phyloP scores from a whole-genome alignment of 2,888 invertebrate genomes.

The Pandemis cinnamomeana region DNA sequence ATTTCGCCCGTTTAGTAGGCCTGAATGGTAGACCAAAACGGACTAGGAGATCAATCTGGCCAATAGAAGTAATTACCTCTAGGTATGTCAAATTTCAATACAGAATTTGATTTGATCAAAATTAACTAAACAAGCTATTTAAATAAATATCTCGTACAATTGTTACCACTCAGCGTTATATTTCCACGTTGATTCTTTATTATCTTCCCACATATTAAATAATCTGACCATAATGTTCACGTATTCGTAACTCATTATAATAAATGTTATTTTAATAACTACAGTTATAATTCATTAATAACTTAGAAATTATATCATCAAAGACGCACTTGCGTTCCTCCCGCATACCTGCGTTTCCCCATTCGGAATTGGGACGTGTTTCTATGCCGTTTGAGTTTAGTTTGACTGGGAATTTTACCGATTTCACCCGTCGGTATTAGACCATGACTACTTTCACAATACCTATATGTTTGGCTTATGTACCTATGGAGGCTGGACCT shows the following conservation, averaged over 20 bases:
- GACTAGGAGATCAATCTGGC: no score
- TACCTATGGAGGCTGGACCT: slow-evolving; percentile 14
- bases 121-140: no score
- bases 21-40: no score
- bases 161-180: no score
- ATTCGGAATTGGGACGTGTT: background rate
- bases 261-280: slow-evolving; percentile 9
- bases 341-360: background rate
- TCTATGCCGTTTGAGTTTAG: background rate
- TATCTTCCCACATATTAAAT: background rate
- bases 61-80: no score
- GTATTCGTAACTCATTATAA: slow-evolving; percentile 5
- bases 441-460: slow-evolving; percentile 33
- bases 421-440: background rate
- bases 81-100: no score
- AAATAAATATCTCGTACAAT: no score
- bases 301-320: slow-evolving; percentile 20
- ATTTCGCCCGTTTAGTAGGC: no score
- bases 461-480: slow-evolving; percentile 2
- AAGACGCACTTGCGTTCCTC: background rate
- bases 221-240: background rate
- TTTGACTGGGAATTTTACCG: background rate
- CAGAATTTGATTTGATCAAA: no score
- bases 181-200: no score
- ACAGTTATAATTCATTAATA: slow-evolving; percentile 22